Evolutionary conservation across 2,113 vertebrate genomes (phyloP).

Genomic region (Mellivora capensis): DNA sequence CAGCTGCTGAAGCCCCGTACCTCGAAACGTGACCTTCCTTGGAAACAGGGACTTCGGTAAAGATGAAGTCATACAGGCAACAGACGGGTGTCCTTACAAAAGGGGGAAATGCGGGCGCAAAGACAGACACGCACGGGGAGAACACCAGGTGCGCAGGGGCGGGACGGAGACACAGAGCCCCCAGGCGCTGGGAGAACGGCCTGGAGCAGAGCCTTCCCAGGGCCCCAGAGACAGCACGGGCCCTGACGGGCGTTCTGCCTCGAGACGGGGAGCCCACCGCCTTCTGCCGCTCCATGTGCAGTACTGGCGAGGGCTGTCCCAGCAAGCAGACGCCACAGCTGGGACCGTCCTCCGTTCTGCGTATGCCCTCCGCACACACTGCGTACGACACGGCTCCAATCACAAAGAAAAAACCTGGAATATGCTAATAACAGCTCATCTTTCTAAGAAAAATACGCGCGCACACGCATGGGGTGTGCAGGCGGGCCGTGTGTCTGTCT

Average conservation of each 20-base stretch:
- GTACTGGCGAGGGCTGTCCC: background rate
- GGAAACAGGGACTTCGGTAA: background rate
- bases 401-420: no score
- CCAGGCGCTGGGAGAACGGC: no score
- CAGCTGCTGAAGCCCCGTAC: no score
- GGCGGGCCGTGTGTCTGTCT: background rate
- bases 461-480: background rate
- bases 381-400: background rate
- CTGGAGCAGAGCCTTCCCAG: background rate
- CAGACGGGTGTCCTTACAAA: background rate
- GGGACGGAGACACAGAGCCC: fast-evolving
- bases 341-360: background rate
- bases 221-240: background rate
- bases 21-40: background rate
- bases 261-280: fast-evolving
- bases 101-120: no score
- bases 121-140: background rate
- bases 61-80: background rate
- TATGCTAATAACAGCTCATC: background rate
- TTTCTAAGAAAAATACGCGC: background rate
- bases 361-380: fast-evolving
- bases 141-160: fast-evolving
- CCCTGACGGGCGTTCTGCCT: no score
- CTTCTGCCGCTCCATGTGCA: fast-evolving
- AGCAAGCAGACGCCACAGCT: background rate